These are phyloP conservation scores for Drosophila picticornis DNA, from an alignment of 2,888 invertebrate genomes.

Conservation along the genomic window DNA sequence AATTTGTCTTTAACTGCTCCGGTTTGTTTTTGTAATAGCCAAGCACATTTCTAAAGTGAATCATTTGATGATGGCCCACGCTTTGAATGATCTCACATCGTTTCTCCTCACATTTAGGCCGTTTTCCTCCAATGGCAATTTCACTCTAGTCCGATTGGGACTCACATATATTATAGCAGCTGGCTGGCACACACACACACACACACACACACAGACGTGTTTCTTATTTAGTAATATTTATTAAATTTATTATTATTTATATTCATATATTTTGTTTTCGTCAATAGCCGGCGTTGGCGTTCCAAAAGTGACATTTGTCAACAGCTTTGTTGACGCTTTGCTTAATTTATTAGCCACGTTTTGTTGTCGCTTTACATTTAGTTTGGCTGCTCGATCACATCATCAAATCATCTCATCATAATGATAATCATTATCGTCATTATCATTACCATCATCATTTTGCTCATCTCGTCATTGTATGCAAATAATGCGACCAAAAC, in stretches of 20 bases:
- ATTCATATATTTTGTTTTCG: conserved; percentile 11
- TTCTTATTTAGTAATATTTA: conserved; percentile 14
- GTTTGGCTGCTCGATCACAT: conserved; percentile 52
- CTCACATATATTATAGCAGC: conserved; percentile 11
- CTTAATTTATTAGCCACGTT: conserved; percentile 66
- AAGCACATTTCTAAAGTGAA: conserved; percentile 6
- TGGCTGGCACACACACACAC: neutral
- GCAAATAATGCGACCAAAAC: conserved; percentile 47
- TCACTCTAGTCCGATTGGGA: conserved; percentile 35
- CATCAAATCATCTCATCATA: conserved; percentile 39
- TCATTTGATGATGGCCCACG: conserved; percentile 33
- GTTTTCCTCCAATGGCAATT: conserved; percentile 40
- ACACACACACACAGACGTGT: neutral
- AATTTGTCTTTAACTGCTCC: neutral
- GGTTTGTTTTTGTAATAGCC: neutral
- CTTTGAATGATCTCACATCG: conserved; percentile 45
- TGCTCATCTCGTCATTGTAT: conserved; percentile 51
- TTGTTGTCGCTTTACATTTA: conserved; percentile 56
- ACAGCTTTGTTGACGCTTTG: conserved; percentile 64
- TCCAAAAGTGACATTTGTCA: conserved; percentile 67
- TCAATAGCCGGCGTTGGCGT: conserved; percentile 46
- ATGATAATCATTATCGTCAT: conserved; percentile 6
- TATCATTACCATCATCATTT: conserved; percentile 22
- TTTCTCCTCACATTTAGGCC: conserved; percentile 29
- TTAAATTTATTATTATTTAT: conserved; percentile 27